Conservation (phyloP, 2,888 invertebrate species). For the Eueremaeus valkanovi region DNA sequence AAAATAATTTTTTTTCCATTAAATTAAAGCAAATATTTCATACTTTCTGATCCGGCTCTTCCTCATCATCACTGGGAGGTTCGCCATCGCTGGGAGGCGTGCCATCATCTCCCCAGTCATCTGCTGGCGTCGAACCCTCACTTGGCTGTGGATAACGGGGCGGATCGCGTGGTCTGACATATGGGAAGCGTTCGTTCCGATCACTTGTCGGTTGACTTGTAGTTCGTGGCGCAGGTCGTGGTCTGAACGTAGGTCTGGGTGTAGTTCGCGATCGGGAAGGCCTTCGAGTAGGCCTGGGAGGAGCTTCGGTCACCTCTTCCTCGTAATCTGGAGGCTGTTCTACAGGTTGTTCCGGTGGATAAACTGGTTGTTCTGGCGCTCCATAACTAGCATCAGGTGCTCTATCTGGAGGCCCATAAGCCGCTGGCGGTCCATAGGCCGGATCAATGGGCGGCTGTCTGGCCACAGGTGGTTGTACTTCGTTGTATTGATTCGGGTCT, state of each 20-base stretch:
- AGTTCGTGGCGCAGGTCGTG: not conserved
- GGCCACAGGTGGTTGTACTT: not conserved
- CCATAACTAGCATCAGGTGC: too few relatives aligned
- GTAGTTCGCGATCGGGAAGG: not conserved
- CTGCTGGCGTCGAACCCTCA: not conserved
- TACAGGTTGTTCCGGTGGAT: not conserved
- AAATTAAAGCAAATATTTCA: not conserved
- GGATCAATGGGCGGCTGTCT: not conserved
- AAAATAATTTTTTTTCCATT: not conserved
- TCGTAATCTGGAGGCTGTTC: constrained; percentile 5
- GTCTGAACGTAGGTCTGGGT: not conserved
- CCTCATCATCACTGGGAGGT: not conserved
- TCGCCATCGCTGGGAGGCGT: not conserved
- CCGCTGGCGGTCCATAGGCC: not conserved
- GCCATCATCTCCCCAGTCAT: not conserved
- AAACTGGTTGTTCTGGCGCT: not conserved
- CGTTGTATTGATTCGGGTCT: constrained; percentile 44
- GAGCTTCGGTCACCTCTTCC: not conserved
- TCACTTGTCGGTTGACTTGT: not conserved
- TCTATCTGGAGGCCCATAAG: not conserved
- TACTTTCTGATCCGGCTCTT: too few relatives aligned
- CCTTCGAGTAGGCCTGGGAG: constrained; percentile 19
- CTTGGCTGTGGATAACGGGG: not conserved
- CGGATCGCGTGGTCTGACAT: not conserved
- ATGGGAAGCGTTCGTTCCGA: not conserved